A percentile compares a stretch with the other conserved stretches of the same genome.
These are phyloP conservation scores for Oceanodroma tethys DNA, from an alignment of 2,113 vertebrate genomes.

Conservation along the genomic window DNA sequence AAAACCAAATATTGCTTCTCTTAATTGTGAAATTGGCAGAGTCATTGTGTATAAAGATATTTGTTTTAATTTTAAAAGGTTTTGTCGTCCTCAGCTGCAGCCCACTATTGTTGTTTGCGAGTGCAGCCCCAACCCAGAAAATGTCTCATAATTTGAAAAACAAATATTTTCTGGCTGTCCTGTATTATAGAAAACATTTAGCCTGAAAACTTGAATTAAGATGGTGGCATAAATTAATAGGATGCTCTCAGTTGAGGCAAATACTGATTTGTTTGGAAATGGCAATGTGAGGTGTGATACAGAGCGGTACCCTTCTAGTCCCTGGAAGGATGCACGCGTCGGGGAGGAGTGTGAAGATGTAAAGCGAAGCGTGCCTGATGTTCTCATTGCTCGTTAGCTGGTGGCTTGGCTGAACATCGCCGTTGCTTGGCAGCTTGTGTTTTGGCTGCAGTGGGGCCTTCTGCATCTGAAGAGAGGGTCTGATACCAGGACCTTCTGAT, in stretches of 20 bases:
- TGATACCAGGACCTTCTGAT: background rate
- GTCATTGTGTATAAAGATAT: background rate
- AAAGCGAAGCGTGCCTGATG: background rate
- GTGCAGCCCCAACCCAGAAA: background rate
- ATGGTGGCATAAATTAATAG: background rate
- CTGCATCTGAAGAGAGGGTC: background rate
- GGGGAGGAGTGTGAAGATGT: too few relatives aligned
- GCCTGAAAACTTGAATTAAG: background rate
- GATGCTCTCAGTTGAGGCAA: background rate
- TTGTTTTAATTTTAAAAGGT: background rate
- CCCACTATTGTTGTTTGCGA: background rate
- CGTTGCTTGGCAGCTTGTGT: background rate
- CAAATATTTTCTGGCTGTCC: background rate
- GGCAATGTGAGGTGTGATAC: background rate
- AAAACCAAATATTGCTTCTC: background rate
- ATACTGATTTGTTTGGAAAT: background rate
- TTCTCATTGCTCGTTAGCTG: background rate
- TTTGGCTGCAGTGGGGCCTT: background rate
- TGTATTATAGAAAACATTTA: background rate
- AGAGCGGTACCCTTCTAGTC: background rate
- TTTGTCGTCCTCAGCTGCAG: background rate
- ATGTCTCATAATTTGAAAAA: background rate
- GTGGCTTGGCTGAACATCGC: background rate
- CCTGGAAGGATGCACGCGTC: rapidly evolving
- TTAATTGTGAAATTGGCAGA: background rate